phyloP scores from a whole-genome alignment of 2,888 invertebrate genomes.

The Xylota segnis region DNA sequence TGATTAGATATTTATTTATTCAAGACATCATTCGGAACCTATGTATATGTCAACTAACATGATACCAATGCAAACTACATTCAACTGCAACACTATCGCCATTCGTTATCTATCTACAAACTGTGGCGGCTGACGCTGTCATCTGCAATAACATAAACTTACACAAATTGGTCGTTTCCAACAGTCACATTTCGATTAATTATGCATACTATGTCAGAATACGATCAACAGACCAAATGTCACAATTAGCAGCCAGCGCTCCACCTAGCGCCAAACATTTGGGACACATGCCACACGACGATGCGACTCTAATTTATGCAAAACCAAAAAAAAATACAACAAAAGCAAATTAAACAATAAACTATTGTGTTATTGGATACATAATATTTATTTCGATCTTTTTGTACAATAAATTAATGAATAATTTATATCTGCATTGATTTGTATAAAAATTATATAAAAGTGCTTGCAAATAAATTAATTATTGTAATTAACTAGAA shows the following conservation, averaged over 20 bases:
- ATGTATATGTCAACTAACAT: too few species aligned
- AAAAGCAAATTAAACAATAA: neutral
- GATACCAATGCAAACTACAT: too few species aligned
- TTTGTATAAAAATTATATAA: constrained; percentile 26
- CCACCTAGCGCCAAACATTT: too few species aligned
- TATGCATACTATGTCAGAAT: too few species aligned
- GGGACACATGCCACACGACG: neutral
- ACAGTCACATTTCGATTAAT: too few species aligned
- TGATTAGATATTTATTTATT: too few species aligned
- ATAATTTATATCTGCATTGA: constrained; percentile 55
- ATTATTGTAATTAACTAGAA: constrained; percentile 71
- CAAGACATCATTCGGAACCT: too few species aligned
- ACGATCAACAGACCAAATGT: neutral
- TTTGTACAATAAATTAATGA: constrained; percentile 60
- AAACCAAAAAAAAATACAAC: neutral
- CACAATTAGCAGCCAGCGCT: neutral
- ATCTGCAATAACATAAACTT: too few species aligned
- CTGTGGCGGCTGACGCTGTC: too few species aligned
- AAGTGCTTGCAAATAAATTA: constrained; percentile 58
- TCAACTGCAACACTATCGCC: too few species aligned
- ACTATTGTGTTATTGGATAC: neutral
- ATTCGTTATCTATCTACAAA: too few species aligned
- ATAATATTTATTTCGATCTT: constrained; percentile 34
- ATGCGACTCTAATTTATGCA: neutral
- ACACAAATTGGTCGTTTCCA: too few species aligned